phyloP scores from a whole-genome alignment of 2,888 invertebrate genomes.

The Lampropteryx suffumata region DNA sequence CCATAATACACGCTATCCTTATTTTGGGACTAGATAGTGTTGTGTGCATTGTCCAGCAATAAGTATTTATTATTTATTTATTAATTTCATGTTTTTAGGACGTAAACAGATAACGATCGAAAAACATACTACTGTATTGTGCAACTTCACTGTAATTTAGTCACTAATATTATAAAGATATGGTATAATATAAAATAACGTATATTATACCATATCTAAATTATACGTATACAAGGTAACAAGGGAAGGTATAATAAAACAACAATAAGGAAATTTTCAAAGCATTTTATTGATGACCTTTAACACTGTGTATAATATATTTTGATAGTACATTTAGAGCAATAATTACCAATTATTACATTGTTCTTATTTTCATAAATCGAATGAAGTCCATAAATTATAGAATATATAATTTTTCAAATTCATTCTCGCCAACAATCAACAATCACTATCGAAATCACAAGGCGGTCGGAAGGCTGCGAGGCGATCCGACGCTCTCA shows the following conservation, averaged over 20 bases:
- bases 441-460: constrained; percentile 78
- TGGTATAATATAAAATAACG: too few species aligned
- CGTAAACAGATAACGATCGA: too few species aligned
- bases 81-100: too few species aligned
- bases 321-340: constrained; percentile 84
- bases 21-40: too few species aligned
- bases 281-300: constrained; percentile 83
- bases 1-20: too few species aligned
- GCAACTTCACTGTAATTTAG: too few species aligned
- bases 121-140: too few species aligned
- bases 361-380: constrained; percentile 80
- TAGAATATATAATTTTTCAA: constrained; percentile 77
- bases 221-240: too few species aligned
- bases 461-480: constrained; percentile 42
- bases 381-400: constrained; percentile 80
- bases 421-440: constrained; percentile 78
- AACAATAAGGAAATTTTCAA: constrained; percentile 78
- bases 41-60: too few species aligned
- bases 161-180: too few species aligned
- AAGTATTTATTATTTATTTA: too few species aligned
- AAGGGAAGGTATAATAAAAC: constrained; percentile 52
- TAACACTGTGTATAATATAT: constrained; percentile 84
- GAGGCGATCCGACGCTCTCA: constrained; percentile 26
- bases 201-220: too few species aligned
- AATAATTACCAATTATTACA: constrained; percentile 83